Base-by-base conservation (phyloP, 2,113 vertebrate genomes). In the Ictalurus punctatus region DNA sequence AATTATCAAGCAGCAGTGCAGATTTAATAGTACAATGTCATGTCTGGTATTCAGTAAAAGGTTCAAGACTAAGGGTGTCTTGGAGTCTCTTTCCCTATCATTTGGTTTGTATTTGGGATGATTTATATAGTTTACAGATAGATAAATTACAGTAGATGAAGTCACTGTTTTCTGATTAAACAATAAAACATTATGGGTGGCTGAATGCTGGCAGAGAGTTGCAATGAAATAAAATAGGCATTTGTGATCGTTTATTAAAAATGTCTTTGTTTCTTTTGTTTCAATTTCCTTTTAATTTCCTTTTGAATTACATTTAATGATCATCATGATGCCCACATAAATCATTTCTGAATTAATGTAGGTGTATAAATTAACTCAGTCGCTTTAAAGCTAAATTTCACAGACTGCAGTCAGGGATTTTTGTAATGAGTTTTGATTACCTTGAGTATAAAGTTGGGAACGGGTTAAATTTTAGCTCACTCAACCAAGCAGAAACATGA, bases 401-500 rank as follows among this genome's bases (percentile, higher is more conserved):
- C 40, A 87, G 10, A 65, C 27, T 54, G n/a, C 40, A 37, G 40
- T 67, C 16, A 54, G 69, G 61, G 17, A 81, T 30, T n/a, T 58
- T 80, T 14, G 40, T 30, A 63, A 30, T 30, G 10, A 80, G n/a
- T 52, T 59, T 86, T 79, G 59, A 34, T 27, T 59, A 58, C 14
- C 25, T 40, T 27, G 7, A 34, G 74, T 65, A 30, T 37, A 54
- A 30, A 81, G 27, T 48, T 21, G 25, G 2, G 34, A 78, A 65
- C 23, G 27, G 19, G 61, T 71, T 52, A 56, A 82, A 71, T 71
- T 44, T 88, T 73, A 54, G 1, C 79, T 44, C 34, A 71, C 37
- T 40, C 21, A 27, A 56, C 65, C 78, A 82, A 87, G 86, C 54
- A 54, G 4, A 73, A 88, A 88, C 19, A 59, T 58, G 63, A 82